Percentiles rank a stretch among this genome's conserved stretches.
Conservation (phyloP, 2,113 vertebrate genomes). For the Bubalus kerabau region DNA sequence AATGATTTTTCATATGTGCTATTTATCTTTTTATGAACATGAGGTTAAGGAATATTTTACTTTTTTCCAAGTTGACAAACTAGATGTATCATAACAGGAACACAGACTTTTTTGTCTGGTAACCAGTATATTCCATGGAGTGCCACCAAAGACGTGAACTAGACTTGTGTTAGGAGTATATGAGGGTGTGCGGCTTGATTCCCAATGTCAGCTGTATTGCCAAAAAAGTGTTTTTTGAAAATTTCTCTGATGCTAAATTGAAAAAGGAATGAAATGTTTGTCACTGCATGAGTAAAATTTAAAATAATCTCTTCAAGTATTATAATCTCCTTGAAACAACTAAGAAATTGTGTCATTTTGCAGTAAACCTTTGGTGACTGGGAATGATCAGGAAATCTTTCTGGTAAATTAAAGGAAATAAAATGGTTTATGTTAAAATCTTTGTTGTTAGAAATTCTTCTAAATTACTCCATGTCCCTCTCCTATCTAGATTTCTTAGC, state of each 20-base stretch:
- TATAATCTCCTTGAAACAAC: neutral
- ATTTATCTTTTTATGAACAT: neutral
- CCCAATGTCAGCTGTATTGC: neutral
- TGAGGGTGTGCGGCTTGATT: neutral
- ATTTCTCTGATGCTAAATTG: neutral
- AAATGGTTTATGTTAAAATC: neutral
- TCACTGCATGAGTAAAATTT: neutral
- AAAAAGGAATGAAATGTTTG: neutral
- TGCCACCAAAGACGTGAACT: neutral
- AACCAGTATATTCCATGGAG: neutral
- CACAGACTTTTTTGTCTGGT: neutral
- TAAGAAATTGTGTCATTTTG: neutral
- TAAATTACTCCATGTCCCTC: neutral
- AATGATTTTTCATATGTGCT: neutral
- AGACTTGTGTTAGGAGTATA: neutral
- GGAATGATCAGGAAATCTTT: slow-evolving; percentile 41
- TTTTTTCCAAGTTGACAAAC: neutral
- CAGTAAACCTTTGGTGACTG: slow-evolving; percentile 18
- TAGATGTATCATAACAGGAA: neutral
- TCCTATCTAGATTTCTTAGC: neutral
- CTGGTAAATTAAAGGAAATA: slow-evolving; percentile 19
- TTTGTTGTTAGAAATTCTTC: slow-evolving; percentile 9
- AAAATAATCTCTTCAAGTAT: neutral
- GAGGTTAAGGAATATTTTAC: neutral
- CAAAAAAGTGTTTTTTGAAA: neutral